Conservation (phyloP, 2,113 vertebrate genomes). For the Proterorhinus semilunaris region DNA sequence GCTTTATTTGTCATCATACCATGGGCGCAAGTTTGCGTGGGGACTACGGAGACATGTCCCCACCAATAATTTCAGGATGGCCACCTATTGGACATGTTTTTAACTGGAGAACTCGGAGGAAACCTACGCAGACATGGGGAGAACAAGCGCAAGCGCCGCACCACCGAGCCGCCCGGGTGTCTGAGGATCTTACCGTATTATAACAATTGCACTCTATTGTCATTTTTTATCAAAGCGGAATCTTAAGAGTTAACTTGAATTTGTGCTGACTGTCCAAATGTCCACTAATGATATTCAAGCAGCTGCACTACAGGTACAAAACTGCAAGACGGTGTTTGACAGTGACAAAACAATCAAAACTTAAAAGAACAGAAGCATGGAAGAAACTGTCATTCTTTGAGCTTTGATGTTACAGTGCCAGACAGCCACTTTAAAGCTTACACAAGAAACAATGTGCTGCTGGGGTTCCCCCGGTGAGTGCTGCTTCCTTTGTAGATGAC, state of each 20-base stretch:
- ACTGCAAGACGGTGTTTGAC: neutral
- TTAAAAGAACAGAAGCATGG: slow-evolving; percentile 22
- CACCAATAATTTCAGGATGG: too few species aligned
- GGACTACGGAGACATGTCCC: too few species aligned
- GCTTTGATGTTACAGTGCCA: neutral
- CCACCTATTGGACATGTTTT: too few species aligned
- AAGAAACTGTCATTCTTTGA: slow-evolving; percentile 12
- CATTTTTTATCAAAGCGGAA: too few species aligned
- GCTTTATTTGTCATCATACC: too few species aligned
- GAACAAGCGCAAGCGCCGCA: too few species aligned
- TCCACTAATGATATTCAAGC: slow-evolving; percentile 31
- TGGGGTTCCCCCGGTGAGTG: slow-evolving; percentile 29
- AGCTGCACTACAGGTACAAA: neutral
- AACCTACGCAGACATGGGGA: too few species aligned
- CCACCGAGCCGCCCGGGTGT: too few species aligned
- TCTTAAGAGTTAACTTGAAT: slow-evolving; percentile 20
- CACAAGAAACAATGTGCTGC: slow-evolving; percentile 21
- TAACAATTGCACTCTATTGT: too few species aligned
- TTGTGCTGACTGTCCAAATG: slow-evolving; percentile 20
- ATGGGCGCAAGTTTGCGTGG: too few species aligned
- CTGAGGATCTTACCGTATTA: too few species aligned
- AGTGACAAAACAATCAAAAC: slow-evolving; percentile 14
- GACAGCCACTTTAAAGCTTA: slow-evolving; percentile 12
- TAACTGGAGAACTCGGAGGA: too few species aligned
- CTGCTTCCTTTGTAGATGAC: slow-evolving; percentile 66